Conservation (phyloP, 2,113 vertebrate genomes). For the Monarcha castaneiventris region DNA sequence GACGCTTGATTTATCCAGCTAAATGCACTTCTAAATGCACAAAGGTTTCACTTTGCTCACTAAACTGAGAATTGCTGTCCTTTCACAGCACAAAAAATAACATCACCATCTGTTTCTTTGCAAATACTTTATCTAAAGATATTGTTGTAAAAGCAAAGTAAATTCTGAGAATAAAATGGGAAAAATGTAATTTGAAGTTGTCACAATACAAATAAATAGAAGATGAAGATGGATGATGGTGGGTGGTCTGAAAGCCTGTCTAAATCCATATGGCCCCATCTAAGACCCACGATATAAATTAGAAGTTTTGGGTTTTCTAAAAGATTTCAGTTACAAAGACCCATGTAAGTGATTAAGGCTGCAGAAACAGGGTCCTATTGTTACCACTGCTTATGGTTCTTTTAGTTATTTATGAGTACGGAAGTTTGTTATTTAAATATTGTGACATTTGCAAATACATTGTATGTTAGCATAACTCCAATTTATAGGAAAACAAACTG, state of each 20-base stretch:
- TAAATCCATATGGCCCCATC: conserved; percentile 15
- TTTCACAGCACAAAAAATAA: not conserved
- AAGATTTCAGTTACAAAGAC: not conserved
- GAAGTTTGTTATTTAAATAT: conserved; percentile 50
- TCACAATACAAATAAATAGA: conserved; percentile 5
- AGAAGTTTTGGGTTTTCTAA: not conserved
- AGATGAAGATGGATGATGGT: not conserved
- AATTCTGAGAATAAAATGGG: not conserved
- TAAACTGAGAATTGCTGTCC: not conserved
- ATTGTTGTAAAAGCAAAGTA: not conserved
- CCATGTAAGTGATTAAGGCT: not conserved
- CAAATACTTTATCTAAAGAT: not conserved
- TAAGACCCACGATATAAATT: not conserved
- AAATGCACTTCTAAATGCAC: not conserved
- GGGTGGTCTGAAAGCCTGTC: not conserved
- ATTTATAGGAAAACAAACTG: conserved; percentile 33
- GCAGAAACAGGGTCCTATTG: not conserved
- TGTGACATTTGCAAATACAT: conserved; percentile 45
- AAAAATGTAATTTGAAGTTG: conserved; percentile 26
- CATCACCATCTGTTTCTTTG: conserved; percentile 19
- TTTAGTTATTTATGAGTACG: not conserved
- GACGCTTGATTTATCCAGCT: not conserved
- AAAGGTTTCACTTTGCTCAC: not conserved
- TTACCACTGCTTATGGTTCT: not conserved
- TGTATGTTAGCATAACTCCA: conserved; percentile 8